Conservation (phyloP, 2,113 vertebrate species). For the Rousettus leschenaultii region DNA sequence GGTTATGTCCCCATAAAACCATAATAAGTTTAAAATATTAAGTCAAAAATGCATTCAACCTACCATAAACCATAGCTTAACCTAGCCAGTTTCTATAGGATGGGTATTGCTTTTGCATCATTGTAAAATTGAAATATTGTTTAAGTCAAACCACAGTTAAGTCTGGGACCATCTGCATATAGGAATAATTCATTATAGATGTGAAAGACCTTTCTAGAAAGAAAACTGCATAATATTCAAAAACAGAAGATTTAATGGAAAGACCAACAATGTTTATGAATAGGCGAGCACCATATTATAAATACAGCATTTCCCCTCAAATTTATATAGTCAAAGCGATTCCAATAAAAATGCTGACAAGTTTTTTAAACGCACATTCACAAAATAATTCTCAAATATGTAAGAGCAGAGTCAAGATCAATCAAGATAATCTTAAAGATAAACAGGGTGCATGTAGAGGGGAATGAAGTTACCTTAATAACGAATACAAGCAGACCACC, state of each 20-base stretch:
- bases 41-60: not conserved
- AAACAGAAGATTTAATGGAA: not conserved
- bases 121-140: not conserved
- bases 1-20: not conserved
- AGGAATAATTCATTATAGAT: not conserved
- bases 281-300: not conserved
- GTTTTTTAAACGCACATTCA: not conserved
- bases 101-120: not conserved
- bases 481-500: not conserved
- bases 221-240: not conserved
- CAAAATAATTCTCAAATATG: not conserved
- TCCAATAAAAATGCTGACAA: not conserved
- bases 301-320: not conserved
- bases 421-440: not conserved
- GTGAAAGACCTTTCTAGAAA: not conserved
- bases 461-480: not conserved
- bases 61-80: not conserved
- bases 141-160: not conserved
- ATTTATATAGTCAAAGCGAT: not conserved
- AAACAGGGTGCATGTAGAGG: not conserved
- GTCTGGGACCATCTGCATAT: not conserved
- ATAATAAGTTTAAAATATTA: not conserved
- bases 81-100: not conserved
- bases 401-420: not conserved
- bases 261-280: not conserved